Evolutionary conservation across 1,140 invertebrate genomes (phyloP), one percentile per base, ranked within the genome.

Genomic region (Ceratina japonica): DNA sequence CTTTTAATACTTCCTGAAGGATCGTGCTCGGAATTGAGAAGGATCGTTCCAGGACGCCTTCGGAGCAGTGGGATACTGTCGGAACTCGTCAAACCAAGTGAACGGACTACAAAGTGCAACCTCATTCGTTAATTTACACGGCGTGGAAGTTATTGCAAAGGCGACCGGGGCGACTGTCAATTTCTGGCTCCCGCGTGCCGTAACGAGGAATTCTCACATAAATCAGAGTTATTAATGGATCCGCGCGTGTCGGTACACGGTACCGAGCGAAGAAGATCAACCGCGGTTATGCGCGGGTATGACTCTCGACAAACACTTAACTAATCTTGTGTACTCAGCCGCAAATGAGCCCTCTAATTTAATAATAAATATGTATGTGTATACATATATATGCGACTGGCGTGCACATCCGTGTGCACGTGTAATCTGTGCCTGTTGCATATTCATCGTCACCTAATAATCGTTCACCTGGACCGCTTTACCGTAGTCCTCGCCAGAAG

Each of bases 71-170:
- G 82, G 51, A 83, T 76, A 44, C 72, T 59, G 83, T 76, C 74
- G 65, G 70, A 78, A 56, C 82, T 71, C 70, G 84, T 81, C 75
- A 82, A 78, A 84, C 72, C 56, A 54, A 24, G 49, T 27, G 70
- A 31, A 81, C 75, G 54, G 66, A 81, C 71, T 69, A 77, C 77
- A 83, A 87, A 83, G 65, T 83, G 82, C 82, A 87, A 82, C 80
- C 81, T 87, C 83, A 84, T 86, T 86, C 86, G 86, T 87, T 88
- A 87, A 88, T 88, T 87, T 87, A 73, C 81, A 75, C 81, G 78
- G 78, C 37, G 37, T 65, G 61, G 64, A 85, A 86, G 84, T 88
- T 87, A 80, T 86, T 80, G 73, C 77, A 61, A 52, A 61, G 27
- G 37, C 62, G n/a, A 63, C 69, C 54, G 18, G 24, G 62, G 81